phyloP scores from a whole-genome alignment of 1,140 invertebrate species.

The Mylabris phalerata region DNA sequence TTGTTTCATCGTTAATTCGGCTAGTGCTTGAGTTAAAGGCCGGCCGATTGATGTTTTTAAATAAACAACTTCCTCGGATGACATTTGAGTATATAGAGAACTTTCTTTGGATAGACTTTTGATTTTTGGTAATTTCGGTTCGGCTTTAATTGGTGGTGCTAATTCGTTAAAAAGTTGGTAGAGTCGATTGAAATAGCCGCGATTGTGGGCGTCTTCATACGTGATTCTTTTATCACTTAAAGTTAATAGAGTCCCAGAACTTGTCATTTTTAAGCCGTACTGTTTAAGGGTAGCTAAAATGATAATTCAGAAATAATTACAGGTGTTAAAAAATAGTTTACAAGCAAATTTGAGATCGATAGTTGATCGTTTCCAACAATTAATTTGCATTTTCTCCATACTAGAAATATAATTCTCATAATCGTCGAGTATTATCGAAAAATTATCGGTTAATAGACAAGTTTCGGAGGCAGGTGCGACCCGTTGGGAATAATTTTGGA shows the following conservation, averaged over 20 bases:
- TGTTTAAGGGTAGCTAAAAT: constrained; percentile 18
- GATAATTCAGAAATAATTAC: neutral
- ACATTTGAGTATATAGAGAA: constrained; percentile 23
- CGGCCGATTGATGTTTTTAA: constrained; percentile 37
- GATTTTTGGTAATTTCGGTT: neutral
- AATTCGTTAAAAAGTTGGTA: constrained; percentile 8
- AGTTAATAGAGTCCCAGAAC: constrained; percentile 20
- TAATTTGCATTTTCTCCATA: no score
- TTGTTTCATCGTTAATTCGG: constrained; percentile 39
- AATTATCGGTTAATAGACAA: no score
- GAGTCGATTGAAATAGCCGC: constrained; percentile 18
- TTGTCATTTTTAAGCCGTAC: constrained; percentile 19
- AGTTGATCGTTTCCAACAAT: neutral
- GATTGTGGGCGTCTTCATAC: constrained; percentile 22
- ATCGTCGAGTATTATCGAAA: no score
- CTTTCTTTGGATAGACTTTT: neutral
- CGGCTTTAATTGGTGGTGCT: constrained; percentile 1
- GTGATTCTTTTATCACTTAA: constrained; percentile 14
- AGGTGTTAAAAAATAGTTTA: neutral
- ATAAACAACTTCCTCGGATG: constrained; percentile 37
- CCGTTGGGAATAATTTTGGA: neutral
- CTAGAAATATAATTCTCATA: no score
- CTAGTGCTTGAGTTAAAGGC: constrained; percentile 37
- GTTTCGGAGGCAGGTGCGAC: neutral
- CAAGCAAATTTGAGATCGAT: neutral